Evolutionary conservation across 2,888 invertebrate genomes (phyloP).

Genomic region (Apodemia hepburni): DNA sequence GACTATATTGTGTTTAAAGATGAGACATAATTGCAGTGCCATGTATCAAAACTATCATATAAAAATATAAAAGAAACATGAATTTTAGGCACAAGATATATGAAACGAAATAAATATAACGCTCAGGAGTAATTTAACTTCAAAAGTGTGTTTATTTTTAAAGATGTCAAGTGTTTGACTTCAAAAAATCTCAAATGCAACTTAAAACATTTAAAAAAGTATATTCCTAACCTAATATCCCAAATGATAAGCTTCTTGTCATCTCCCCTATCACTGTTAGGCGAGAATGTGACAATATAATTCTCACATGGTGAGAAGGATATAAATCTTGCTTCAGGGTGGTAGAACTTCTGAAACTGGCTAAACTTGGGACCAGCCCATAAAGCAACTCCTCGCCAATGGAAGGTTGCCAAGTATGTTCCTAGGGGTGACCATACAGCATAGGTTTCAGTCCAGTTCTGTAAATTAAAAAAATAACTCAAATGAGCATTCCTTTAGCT

Average conservation of each 20-base stretch:
- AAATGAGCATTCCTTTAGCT: no score
- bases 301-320: slow-evolving; percentile 99
- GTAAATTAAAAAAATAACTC: slow-evolving; percentile 22
- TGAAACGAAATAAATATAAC: no score
- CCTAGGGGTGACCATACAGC: slow-evolving; percentile 99
- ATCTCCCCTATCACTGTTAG: slow-evolving; percentile 85
- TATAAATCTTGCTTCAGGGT: slow-evolving; percentile 94
- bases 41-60: no score
- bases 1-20: no score
- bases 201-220: background rate
- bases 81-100: no score
- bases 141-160: no score
- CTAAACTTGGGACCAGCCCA: slow-evolving; percentile 98
- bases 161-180: no score
- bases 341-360: slow-evolving; percentile 95
- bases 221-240: slow-evolving; percentile 88
- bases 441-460: slow-evolving; percentile 98
- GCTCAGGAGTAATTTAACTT: no score
- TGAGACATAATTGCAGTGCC: no score
- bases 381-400: slow-evolving; percentile 95
- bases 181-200: no score
- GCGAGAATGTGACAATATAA: slow-evolving; percentile 96
- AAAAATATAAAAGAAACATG: no score
- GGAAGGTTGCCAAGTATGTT: slow-evolving; percentile 97
- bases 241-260: slow-evolving; percentile 95